Conservation (phyloP, 53 echinoderm and acorn worm genomes). For the Patiria pectinifera region DNA sequence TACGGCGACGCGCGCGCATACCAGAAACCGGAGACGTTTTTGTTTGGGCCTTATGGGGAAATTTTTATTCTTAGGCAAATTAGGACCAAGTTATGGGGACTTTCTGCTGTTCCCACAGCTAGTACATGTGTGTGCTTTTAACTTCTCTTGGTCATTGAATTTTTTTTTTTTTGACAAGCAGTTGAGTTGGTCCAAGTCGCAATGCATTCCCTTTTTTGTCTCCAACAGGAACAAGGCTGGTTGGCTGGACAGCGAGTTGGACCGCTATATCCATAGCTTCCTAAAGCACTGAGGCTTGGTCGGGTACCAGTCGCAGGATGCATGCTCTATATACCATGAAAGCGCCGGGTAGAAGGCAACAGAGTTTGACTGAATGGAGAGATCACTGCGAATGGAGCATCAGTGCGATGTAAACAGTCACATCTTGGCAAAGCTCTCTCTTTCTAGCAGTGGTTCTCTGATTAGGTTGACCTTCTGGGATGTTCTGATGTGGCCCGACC, state of each 20-base stretch:
- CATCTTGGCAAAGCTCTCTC: neutral
- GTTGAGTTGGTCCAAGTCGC: neutral
- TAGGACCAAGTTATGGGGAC: too few species aligned
- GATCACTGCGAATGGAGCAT: neutral
- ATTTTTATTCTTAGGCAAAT: too few species aligned
- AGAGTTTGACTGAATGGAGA: neutral
- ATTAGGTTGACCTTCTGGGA: neutral
- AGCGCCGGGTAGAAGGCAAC: neutral
- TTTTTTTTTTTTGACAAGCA: neutral
- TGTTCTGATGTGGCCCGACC: neutral
- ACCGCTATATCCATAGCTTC: slow-evolving; percentile 77
- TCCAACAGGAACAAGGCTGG: slow-evolving; percentile 90
- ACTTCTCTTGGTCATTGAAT: neutral
- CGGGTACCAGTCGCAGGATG: neutral
- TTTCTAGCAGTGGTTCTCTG: neutral
- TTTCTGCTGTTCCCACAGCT: too few species aligned
- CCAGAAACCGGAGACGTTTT: too few species aligned
- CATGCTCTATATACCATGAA: neutral
- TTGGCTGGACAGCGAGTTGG: slow-evolving; percentile 97
- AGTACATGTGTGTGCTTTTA: too few species aligned
- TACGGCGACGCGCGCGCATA: too few species aligned
- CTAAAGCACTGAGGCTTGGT: slow-evolving; percentile 62
- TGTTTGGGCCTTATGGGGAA: too few species aligned
- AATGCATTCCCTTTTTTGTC: neutral
- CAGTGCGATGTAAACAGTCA: neutral